Evolutionary conservation across 92 coral and sea anemone species (phyloP).

Genomic region (Isaurus tuberculatus): DNA sequence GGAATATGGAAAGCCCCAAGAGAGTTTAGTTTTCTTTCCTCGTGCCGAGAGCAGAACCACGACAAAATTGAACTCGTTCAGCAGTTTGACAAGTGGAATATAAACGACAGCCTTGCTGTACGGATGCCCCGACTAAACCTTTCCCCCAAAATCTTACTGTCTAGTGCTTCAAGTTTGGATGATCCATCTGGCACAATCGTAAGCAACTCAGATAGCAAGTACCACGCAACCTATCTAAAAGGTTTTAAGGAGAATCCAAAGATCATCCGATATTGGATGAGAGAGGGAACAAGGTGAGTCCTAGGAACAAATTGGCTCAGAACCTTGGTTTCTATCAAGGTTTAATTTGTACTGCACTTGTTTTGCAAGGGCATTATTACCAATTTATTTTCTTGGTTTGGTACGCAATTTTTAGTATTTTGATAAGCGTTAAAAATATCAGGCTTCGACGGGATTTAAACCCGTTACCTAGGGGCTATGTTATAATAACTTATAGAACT

Average conservation of each 20-base stretch:
- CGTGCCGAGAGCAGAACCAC: constrained; percentile 43
- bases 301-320: no score
- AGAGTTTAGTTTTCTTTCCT: constrained; percentile 52
- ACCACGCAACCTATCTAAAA: constrained; percentile 43
- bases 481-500: no score
- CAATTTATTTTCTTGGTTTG: no score
- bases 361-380: no score
- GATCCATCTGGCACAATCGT: constrained; percentile 65
- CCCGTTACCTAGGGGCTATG: no score
- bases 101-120: constrained; percentile 38
- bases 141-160: constrained; percentile 51
- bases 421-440: no score
- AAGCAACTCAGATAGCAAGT: constrained; percentile 35
- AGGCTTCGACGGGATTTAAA: no score
- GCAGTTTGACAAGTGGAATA: constrained; percentile 47
- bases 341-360: no score
- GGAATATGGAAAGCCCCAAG: constrained; percentile 69
- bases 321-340: no score
- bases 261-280: constrained; percentile 63
- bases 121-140: constrained; percentile 67
- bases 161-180: constrained; percentile 38
- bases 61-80: constrained; percentile 43
- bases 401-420: no score
- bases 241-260: constrained; percentile 43
- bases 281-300: constrained; percentile 64